phyloP scores from a whole-genome alignment of 2,113 vertebrate species.

The Melanerpes aurifrons region DNA sequence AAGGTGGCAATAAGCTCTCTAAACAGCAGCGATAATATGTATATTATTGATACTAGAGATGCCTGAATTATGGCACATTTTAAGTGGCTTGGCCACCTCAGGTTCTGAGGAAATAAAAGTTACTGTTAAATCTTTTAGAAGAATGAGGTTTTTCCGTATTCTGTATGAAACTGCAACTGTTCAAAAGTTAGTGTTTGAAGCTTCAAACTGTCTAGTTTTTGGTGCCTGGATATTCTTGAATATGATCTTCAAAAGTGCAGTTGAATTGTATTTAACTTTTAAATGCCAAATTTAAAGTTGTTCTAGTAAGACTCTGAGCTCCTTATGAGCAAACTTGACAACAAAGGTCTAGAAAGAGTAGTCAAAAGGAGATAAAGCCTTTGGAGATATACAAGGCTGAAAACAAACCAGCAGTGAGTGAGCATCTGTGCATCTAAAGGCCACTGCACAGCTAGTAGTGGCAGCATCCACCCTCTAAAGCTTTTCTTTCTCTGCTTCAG shows the following conservation, averaged over 20 bases:
- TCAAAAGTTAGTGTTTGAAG: background rate
- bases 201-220: background rate
- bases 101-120: background rate
- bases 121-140: background rate
- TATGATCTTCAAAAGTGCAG: background rate
- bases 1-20: background rate
- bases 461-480: background rate
- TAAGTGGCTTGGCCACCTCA: background rate
- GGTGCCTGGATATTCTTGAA: background rate
- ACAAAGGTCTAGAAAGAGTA: background rate
- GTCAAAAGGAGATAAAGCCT: background rate
- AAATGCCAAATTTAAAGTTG: background rate
- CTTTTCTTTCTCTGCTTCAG: slow-evolving; percentile 72
- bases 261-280: background rate
- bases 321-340: background rate
- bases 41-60: background rate
- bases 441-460: background rate
- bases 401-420: background rate
- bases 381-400: background rate
- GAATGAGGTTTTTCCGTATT: background rate
- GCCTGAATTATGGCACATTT: background rate
- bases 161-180: background rate
- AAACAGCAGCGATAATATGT: background rate
- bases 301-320: background rate
- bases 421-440: background rate